Conservation (phyloP, 2,113 vertebrate genomes). For the Mohoua ochrocephala region DNA sequence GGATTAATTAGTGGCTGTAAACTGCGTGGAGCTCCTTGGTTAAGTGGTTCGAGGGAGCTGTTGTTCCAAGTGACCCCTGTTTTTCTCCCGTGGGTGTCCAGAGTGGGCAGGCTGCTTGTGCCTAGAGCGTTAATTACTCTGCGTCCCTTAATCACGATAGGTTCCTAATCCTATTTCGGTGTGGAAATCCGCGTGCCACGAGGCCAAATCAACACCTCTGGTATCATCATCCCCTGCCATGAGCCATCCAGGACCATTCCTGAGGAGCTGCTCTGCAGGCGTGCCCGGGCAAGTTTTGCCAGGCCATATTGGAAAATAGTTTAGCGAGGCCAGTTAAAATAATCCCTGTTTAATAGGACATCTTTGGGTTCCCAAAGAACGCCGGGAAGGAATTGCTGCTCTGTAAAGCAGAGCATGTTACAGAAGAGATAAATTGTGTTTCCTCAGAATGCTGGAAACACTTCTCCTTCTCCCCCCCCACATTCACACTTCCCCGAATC, state of each 20-base stretch:
- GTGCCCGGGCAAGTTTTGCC: neutral
- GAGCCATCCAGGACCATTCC: neutral
- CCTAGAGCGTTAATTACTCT: neutral
- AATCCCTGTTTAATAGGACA: neutral
- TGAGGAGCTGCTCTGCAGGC: neutral
- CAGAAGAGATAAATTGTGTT: neutral
- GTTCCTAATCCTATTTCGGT: neutral
- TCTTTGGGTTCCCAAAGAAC: neutral
- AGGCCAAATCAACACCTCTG: neutral
- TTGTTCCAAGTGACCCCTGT: neutral
- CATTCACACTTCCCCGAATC: neutral
- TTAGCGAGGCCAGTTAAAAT: neutral
- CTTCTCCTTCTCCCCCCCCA: neutral
- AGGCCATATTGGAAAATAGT: neutral
- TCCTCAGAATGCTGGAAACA: neutral
- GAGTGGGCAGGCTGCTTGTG: neutral
- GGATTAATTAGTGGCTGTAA: neutral
- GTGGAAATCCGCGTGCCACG: neutral
- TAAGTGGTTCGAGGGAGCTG: neutral
- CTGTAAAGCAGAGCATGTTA: neutral
- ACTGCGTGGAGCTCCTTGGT: neutral
- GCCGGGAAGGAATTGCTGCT: neutral
- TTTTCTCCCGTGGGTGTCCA: neutral
- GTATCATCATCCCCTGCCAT: neutral
- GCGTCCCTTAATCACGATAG: neutral